phyloP scores from a whole-genome alignment of 2,113 vertebrate genomes.

The Casuarius casuarius region DNA sequence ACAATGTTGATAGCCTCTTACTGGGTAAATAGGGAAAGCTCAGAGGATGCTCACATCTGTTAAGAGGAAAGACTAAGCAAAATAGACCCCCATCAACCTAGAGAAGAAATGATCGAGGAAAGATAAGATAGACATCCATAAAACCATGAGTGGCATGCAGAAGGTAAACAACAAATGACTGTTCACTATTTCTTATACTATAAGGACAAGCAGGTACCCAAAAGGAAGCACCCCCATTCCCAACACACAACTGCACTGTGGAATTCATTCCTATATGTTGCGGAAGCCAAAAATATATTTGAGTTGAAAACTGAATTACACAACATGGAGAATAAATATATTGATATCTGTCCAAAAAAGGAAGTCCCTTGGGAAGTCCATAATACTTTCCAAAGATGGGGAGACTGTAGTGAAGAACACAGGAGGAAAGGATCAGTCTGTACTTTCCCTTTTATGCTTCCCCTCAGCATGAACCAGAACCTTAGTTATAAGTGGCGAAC shows the following conservation, averaged over 20 bases:
- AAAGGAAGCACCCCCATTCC: too few species aligned
- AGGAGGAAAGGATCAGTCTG: not conserved
- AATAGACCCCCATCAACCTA: not conserved
- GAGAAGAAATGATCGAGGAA: not conserved
- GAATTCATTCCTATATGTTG: too few species aligned
- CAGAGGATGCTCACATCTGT: not conserved
- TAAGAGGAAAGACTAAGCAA: not conserved
- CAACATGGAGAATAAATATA: too few species aligned
- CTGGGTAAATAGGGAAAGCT: not conserved
- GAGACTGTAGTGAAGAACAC: not conserved
- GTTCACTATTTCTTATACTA: not conserved
- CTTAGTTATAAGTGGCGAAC: not conserved
- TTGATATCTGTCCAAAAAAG: too few species aligned
- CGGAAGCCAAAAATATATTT: too few species aligned
- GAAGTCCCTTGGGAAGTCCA: not conserved
- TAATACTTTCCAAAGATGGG: not conserved
- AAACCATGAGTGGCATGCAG: not conserved
- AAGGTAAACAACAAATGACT: not conserved
- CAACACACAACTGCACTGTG: too few species aligned
- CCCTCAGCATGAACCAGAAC: not conserved
- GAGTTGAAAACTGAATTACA: too few species aligned
- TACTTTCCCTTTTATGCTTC: not conserved
- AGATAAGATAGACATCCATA: not conserved
- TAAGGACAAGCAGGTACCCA: too few species aligned
- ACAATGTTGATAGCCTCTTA: not conserved